Percentiles rank a stretch among this genome's conserved stretches.
Evolutionary conservation across 2,797 vertebrate genomes (phyloP).

Genomic region (Anguilla megastoma): DNA sequence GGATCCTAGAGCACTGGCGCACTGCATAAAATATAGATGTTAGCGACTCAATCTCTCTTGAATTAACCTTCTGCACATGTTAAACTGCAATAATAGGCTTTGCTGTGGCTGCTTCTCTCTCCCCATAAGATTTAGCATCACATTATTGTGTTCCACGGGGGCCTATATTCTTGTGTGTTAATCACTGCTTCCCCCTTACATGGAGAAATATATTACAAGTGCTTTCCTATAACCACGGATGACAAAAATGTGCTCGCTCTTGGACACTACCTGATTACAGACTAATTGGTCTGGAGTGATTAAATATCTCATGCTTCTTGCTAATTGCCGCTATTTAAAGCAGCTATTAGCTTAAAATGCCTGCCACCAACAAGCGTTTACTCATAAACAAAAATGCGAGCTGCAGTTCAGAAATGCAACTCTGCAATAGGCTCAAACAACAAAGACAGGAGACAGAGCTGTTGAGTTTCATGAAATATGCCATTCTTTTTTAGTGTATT

Average conservation of each 20-base stretch:
- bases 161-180: slow-evolving; percentile 71
- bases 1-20: slow-evolving; percentile 47
- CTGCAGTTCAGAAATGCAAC: slow-evolving; percentile 22
- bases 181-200: slow-evolving; percentile 69
- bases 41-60: slow-evolving; percentile 56
- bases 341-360: slow-evolving; percentile 95
- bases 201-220: slow-evolving; percentile 70
- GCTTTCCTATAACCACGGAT: slow-evolving; percentile 68
- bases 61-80: slow-evolving; percentile 72
- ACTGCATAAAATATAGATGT: slow-evolving; percentile 56
- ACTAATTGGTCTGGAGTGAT: slow-evolving; percentile 99
- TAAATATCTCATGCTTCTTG: slow-evolving; percentile 98
- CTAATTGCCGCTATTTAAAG: slow-evolving; percentile 99
- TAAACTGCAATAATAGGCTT: slow-evolving; percentile 71
- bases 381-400: slow-evolving; percentile 90
- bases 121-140: slow-evolving; percentile 71
- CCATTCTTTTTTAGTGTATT: background rate
- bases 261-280: slow-evolving; percentile 83
- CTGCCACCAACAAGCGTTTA: slow-evolving; percentile 87
- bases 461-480: background rate
- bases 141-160: slow-evolving; percentile 71
- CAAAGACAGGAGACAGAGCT: background rate
- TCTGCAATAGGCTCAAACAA: slow-evolving; percentile 12
- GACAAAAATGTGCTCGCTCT: slow-evolving; percentile 74
- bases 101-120: slow-evolving; percentile 60